Conservation (phyloP, 2,888 invertebrate genomes). For the Crepidodera aurea region DNA sequence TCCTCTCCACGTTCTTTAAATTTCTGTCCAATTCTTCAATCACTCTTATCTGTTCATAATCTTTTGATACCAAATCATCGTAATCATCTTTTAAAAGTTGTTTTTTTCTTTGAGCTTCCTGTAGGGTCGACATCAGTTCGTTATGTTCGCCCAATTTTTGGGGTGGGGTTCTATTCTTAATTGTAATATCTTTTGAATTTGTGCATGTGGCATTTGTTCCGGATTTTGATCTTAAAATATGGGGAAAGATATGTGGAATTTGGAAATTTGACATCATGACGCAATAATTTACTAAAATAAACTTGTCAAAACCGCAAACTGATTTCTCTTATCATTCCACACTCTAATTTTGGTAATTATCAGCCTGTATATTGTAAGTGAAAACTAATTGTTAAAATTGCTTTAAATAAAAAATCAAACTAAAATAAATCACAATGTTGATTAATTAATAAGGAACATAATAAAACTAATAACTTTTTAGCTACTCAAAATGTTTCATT, state of each 20-base stretch:
- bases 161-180: not conserved
- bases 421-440: too few species aligned
- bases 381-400: too few species aligned
- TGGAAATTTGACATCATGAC: not conserved
- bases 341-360: too few species aligned
- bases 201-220: not conserved
- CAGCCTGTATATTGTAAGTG: too few species aligned
- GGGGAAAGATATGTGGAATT: constrained; percentile 2
- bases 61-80: not conserved
- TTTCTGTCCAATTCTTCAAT: not conserved
- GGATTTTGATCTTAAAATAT: not conserved
- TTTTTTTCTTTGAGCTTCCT: not conserved
- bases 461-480: too few species aligned
- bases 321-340: too few species aligned
- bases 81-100: not conserved
- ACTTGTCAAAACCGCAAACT: too few species aligned
- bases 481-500: too few species aligned
- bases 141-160: not conserved
- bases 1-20: not conserved
- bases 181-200: not conserved
- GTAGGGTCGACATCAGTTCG: not conserved
- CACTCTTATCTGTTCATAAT: not conserved
- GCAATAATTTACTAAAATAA: not conserved
- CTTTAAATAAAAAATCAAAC: too few species aligned
- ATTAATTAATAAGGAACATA: too few species aligned